These are phyloP conservation scores for Ophioninae sp. DNA, from an alignment of 2,888 invertebrate genomes.

Conservation along the genomic window DNA sequence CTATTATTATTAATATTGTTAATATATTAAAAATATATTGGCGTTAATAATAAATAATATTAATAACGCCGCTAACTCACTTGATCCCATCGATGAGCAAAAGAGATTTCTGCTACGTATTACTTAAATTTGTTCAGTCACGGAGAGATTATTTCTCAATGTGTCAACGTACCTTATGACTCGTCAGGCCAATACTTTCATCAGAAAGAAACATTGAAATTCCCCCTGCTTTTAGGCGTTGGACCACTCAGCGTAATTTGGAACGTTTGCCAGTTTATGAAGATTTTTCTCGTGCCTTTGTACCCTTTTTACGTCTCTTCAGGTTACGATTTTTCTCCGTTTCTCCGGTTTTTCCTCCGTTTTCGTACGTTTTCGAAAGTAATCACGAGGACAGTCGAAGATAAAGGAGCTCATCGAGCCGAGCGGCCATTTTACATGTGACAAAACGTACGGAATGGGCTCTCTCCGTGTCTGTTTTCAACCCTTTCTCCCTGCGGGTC, in stretches of 20 bases:
- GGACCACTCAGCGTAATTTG: not conserved
- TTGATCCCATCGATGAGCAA: no score
- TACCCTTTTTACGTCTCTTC: not conserved
- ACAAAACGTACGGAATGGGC: slow-evolving; percentile 48
- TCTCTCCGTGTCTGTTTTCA: slow-evolving; percentile 11
- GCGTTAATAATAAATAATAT: no score
- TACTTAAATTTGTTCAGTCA: no score
- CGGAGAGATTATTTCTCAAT: no score
- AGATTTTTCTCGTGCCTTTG: not conserved
- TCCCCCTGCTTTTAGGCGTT: not conserved
- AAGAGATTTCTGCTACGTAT: no score
- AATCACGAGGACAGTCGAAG: slow-evolving; percentile 46
- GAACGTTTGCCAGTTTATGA: not conserved
- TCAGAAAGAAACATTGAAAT: not conserved
- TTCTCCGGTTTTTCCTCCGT: slow-evolving; percentile 10
- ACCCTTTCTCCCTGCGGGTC: not conserved
- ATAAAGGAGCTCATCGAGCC: slow-evolving; percentile 47
- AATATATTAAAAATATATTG: no score
- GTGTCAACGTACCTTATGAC: no score
- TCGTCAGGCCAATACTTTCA: not conserved
- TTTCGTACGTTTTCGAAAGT: slow-evolving; percentile 29
- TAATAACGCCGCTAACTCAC: no score
- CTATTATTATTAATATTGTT: no score
- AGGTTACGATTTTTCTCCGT: not conserved
- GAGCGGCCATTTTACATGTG: slow-evolving; percentile 43